A percentile compares a stretch with the other conserved stretches of the same genome.
Conservation (phyloP, 2,888 invertebrate genomes). For the Monochamus alternatus region DNA sequence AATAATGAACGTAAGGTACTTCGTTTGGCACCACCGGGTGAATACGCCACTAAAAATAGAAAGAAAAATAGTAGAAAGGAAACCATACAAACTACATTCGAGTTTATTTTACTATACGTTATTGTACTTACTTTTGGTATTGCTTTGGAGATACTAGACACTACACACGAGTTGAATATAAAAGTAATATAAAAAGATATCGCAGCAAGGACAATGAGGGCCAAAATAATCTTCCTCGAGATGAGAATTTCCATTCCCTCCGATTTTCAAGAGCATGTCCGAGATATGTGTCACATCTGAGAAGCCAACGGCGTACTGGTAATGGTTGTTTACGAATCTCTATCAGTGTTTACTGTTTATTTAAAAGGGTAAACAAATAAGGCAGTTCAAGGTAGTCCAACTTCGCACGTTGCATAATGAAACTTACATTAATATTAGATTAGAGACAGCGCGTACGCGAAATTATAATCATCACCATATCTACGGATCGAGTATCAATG, state of each 20-base stretch:
- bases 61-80: background rate
- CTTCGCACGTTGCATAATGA: conserved; percentile 9
- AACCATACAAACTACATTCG: no score
- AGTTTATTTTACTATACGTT: background rate
- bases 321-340: background rate
- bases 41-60: conserved; percentile 67
- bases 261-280: conserved; percentile 37
- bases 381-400: conserved; percentile 11
- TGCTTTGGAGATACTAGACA: conserved; percentile 73
- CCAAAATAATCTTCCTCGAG: conserved; percentile 66
- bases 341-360: conserved; percentile 17
- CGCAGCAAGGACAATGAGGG: conserved; percentile 68
- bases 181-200: conserved; percentile 76
- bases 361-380: conserved; percentile 6
- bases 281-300: conserved; percentile 45
- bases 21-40: conserved; percentile 70
- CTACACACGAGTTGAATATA: conserved; percentile 75
- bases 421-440: conserved; percentile 16
- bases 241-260: conserved; percentile 65
- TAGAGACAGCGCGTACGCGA: conserved; percentile 4
- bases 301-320: conserved; percentile 15
- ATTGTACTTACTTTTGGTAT: conserved; percentile 72
- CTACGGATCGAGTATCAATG: conserved; percentile 19
- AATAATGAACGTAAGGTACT: conserved; percentile 65
- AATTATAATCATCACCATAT: conserved; percentile 13